Evolutionary conservation across 2,888 invertebrate genomes (phyloP).

Genomic region (Byasa hedistus): DNA sequence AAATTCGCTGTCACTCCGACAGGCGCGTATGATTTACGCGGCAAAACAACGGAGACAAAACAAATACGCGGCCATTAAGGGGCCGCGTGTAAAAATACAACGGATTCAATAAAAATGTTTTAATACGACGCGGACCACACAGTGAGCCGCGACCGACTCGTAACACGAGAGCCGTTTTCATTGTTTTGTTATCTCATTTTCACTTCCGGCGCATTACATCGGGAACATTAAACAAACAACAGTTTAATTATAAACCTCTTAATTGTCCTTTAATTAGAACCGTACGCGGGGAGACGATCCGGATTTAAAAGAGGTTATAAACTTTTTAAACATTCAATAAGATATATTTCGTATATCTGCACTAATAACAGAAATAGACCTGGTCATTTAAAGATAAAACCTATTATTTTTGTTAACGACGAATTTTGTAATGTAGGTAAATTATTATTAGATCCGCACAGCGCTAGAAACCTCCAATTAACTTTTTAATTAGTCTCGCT

Average conservation of each 20-base stretch:
- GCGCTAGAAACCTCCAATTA: slow-evolving; percentile 43
- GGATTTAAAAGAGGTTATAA: background rate
- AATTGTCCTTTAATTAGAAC: slow-evolving; percentile 16
- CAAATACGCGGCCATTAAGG: slow-evolving; percentile 53
- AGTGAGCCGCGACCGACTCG: slow-evolving; percentile 46
- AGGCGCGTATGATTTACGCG: slow-evolving; percentile 60
- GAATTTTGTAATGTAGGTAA: background rate
- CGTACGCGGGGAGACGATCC: background rate
- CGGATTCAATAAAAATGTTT: slow-evolving; percentile 57
- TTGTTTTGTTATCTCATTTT: slow-evolving; percentile 34
- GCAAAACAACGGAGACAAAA: slow-evolving; percentile 47
- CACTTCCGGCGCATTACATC: slow-evolving; percentile 32
- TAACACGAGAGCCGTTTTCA: slow-evolving; percentile 33
- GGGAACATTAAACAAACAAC: slow-evolving; percentile 23
- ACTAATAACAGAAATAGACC: too few species aligned
- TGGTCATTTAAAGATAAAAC: too few species aligned
- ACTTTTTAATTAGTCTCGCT: slow-evolving; percentile 52
- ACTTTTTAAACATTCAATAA: background rate
- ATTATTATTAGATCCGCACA: slow-evolving; percentile 13
- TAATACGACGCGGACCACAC: slow-evolving; percentile 61
- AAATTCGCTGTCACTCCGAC: slow-evolving; percentile 64
- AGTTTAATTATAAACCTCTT: slow-evolving; percentile 19
- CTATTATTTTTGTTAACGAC: too few species aligned
- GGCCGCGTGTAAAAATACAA: slow-evolving; percentile 50
- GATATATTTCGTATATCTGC: too few species aligned